Percentiles rank a stretch among this genome's conserved stretches.
Evolutionary conservation across 2,797 vertebrate genomes (phyloP).

Genomic region (Channallabes apus): DNA sequence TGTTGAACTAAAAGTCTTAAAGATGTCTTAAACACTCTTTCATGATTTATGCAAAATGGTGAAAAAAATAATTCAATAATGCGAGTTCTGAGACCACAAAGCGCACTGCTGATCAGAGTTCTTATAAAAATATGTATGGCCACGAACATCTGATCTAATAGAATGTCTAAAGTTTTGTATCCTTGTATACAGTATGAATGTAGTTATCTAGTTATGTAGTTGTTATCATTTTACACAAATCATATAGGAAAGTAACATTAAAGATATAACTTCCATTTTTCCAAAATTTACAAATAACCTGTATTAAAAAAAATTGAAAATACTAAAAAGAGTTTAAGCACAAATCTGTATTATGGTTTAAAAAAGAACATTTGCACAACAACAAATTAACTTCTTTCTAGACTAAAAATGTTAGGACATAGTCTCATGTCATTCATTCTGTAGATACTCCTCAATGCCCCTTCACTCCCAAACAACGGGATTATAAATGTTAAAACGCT

Average conservation of each 20-base stretch:
- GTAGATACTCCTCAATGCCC: neutral
- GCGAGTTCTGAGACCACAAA: neutral
- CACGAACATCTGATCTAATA: neutral
- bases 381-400: neutral
- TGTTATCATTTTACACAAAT: neutral
- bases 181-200: neutral
- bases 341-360: neutral
- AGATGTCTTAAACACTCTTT: neutral
- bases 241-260: neutral
- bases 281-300: neutral
- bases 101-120: neutral
- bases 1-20: no score
- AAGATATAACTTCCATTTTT: neutral
- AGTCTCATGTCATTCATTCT: neutral
- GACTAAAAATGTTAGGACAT: neutral
- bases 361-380: neutral
- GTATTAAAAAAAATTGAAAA: neutral
- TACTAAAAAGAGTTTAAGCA: neutral
- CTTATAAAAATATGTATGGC: no score
- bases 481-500: neutral
- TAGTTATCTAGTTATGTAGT: no score
- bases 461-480: neutral
- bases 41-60: neutral
- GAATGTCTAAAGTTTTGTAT: neutral
- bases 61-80: neutral